Evolutionary conservation across 2,888 invertebrate species (phyloP), one percentile per base, ranked within the genome.

Genomic region (Amblyteles armatorius): DNA sequence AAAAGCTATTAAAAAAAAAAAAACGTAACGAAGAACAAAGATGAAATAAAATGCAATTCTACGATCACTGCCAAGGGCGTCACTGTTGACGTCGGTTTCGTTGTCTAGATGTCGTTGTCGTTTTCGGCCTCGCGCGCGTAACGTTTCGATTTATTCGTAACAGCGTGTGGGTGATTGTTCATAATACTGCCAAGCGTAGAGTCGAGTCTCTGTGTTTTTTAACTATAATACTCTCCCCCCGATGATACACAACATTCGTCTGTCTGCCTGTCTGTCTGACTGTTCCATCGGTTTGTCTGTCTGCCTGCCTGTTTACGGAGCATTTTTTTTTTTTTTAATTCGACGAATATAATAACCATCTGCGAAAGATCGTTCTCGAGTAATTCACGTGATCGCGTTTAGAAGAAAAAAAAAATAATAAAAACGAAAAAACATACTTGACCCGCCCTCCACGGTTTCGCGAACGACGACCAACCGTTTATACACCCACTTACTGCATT

Each of bases 61-160:
- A 92, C 91, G 89, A 92, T 93, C 93, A 93, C 93, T 93, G 93
- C 93, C 93, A 93, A 92, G 89, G 91, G 91, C 91, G 92, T 93
- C 92, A 89, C 88, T 90, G 89, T 91, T 88, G 89, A 91, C 90
- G 91, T 92, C 90, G 89, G 88, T 92, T 91, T 91, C 89, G 87
- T 91, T 88, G 89, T 90, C 88, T 88, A 87, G 83, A 86, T 88
- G 84, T 87, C 57, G 57, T 57, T 85, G 87, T 89, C 83, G 87
- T 87, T 86, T 87, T 87, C 86, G 85, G 87, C 83, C 86, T 86
- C 88, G 80, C 84, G 83, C 79, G 86, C 85, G 69, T 48, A 40
- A 72, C 84, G 79, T 79, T 81, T 83, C 73, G 50, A 76, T 68
- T 63, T 76, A 80, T 78, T 85, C 79, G 84, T 55, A 73, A 84